Conservation (phyloP, 2,113 vertebrate genomes). For the Haemorhous mexicanus region DNA sequence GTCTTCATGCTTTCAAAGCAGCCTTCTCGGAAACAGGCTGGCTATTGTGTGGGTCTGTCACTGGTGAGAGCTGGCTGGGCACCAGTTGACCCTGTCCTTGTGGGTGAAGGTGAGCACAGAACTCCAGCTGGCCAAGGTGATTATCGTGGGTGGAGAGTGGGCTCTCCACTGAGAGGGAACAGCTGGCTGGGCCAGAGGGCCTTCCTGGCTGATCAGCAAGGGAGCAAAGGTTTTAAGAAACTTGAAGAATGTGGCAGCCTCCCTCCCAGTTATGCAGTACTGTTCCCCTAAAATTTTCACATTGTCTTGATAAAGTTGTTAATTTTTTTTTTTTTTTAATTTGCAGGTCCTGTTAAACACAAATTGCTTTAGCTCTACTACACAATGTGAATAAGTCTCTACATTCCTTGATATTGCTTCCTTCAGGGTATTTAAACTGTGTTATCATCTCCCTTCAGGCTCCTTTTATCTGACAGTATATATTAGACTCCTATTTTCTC, state of each 20-base stretch:
- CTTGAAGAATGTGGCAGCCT: background rate
- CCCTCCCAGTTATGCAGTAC: background rate
- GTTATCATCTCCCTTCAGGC: constrained; percentile 46
- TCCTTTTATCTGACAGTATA: constrained; percentile 46
- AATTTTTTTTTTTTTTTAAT: background rate
- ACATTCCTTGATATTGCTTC: constrained; percentile 9
- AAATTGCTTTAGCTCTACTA: background rate
- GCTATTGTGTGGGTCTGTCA: background rate
- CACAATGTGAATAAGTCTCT: background rate
- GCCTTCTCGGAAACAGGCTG: background rate
- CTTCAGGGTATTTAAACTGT: constrained; percentile 23
- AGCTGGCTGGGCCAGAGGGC: background rate
- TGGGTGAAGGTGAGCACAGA: background rate
- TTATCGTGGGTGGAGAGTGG: accelerated
- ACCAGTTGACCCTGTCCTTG: background rate
- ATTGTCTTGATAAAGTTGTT: background rate
- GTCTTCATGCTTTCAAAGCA: background rate
- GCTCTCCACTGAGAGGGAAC: background rate
- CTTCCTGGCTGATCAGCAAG: background rate
- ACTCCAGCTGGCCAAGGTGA: background rate
- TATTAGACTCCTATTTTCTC: constrained; percentile 9
- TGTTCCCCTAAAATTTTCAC: background rate
- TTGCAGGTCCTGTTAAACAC: background rate
- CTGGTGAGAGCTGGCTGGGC: too few species aligned
- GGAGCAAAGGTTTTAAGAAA: background rate